Evolutionary conservation across 2,797 vertebrate species (phyloP).

Genomic region (Squalus acanthias): DNA sequence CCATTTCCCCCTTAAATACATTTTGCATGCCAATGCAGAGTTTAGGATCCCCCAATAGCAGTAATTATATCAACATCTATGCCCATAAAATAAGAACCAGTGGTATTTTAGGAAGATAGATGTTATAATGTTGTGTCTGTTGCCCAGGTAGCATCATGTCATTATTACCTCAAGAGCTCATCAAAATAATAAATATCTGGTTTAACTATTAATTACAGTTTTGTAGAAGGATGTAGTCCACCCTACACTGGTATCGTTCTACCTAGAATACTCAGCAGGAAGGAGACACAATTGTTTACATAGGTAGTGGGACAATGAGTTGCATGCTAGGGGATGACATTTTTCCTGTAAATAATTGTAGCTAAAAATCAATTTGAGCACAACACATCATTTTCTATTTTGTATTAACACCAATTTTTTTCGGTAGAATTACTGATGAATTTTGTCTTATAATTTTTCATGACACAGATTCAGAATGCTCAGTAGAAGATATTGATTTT

Average conservation of each 20-base stretch:
- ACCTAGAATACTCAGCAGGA: neutral
- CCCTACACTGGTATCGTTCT: neutral
- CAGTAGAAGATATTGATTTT: neutral
- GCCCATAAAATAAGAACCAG: neutral
- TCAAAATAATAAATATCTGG: neutral
- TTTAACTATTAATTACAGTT: neutral
- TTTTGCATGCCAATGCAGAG: neutral
- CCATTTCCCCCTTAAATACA: neutral
- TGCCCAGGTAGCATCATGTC: neutral
- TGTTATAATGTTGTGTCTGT: neutral
- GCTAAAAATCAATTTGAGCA: neutral
- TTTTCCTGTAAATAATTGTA: neutral
- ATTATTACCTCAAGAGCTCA: neutral
- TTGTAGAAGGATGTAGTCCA: neutral
- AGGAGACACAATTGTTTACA: neutral
- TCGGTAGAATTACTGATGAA: neutral
- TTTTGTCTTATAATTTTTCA: neutral
- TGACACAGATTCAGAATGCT: neutral
- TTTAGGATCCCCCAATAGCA: neutral
- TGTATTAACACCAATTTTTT: neutral
- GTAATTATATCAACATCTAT: neutral
- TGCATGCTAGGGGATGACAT: neutral
- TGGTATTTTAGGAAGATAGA: neutral
- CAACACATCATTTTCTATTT: neutral
- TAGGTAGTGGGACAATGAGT: neutral